phyloP scores from a whole-genome alignment of 1,140 invertebrate genomes.

The Sogatella furcifera region DNA sequence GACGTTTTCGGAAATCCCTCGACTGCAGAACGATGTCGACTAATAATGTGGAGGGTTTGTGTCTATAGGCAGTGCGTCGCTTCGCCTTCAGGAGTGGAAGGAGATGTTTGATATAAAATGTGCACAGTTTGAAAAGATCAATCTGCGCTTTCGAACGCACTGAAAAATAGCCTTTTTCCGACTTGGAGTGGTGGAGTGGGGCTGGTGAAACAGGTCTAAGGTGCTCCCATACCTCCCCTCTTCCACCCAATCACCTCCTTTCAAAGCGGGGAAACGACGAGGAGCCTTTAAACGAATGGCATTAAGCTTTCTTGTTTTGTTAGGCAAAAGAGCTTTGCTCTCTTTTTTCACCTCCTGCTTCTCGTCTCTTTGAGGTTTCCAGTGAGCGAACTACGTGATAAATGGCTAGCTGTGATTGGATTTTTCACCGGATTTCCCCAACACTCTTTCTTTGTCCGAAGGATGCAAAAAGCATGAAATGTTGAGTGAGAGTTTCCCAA shows the following conservation, averaged over 20 bases:
- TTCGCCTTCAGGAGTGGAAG: not conserved
- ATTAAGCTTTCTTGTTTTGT: slow-evolving; percentile 4
- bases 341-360: not conserved
- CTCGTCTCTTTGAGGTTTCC: not conserved
- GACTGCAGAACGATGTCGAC: too few species aligned
- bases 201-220: not conserved
- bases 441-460: not conserved
- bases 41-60: too few species aligned
- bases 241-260: too few species aligned
- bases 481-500: too few species aligned
- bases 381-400: not conserved
- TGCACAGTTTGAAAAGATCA: not conserved
- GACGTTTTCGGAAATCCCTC: too few species aligned
- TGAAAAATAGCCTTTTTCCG: not conserved
- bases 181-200: not conserved
- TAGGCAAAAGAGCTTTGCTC: slow-evolving; percentile 1
- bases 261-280: not conserved
- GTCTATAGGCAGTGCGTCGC: too few species aligned
- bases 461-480: too few species aligned
- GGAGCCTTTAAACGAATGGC: slow-evolving; percentile 1
- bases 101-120: not conserved
- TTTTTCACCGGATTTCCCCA: not conserved
- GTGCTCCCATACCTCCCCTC: too few species aligned
- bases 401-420: not conserved
- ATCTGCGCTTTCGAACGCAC: not conserved